Evolutionary conservation across 92 coral and sea anemone genomes (phyloP).

Genomic region (Palythoa grandiflora): DNA sequence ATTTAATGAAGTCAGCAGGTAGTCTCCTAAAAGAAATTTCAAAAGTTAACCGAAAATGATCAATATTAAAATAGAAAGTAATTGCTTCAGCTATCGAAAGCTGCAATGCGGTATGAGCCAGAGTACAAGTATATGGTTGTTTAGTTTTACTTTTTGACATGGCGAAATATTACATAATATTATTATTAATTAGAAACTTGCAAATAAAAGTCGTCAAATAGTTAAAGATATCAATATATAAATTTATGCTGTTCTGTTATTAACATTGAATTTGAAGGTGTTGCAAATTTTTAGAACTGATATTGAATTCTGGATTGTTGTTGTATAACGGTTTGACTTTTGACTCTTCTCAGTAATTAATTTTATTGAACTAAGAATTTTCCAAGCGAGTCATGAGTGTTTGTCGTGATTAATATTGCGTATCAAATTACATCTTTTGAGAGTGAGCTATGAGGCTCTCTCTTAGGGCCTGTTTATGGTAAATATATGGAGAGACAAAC

Average conservation of each 20-base stretch:
- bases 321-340: neutral
- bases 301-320: neutral
- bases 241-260: too few species aligned
- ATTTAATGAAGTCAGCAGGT: conserved; percentile 11
- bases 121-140: too few species aligned
- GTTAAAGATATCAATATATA: too few species aligned
- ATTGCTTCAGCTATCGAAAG: neutral
- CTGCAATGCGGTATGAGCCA: too few species aligned
- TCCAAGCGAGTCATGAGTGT: neutral
- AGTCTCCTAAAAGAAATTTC: neutral
- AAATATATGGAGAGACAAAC: too few species aligned
- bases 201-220: too few species aligned
- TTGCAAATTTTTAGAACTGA: too few species aligned
- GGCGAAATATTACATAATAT: too few species aligned
- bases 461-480: too few species aligned
- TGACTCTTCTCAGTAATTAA: neutral
- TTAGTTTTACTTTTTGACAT: too few species aligned
- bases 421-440: neutral
- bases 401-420: neutral
- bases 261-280: too few species aligned
- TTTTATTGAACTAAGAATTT: neutral
- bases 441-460: neutral
- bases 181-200: too few species aligned
- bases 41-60: neutral
- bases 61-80: neutral